Evolutionary conservation across 2,797 vertebrate genomes (phyloP), one percentile per base, ranked within the genome.

Genomic region (Gambelia wislizenii): DNA sequence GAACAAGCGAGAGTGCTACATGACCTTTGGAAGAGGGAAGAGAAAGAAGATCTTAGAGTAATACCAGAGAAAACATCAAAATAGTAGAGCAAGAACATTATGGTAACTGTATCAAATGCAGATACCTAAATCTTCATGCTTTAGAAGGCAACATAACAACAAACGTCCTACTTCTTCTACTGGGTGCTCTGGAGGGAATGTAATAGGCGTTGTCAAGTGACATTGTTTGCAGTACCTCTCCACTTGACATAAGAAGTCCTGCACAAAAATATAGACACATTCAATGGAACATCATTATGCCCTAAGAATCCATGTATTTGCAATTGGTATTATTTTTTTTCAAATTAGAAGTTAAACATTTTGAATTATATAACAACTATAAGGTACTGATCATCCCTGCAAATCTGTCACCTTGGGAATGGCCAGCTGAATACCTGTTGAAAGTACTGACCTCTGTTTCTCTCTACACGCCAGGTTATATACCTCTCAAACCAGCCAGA

Each of bases 171-270:
- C 99, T 96, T 99, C 99, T 96, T 99, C 99, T 95, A 99, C 99
- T 0, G 99, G 99, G 94, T 99, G 99, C 86, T 99, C 99, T 0
- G 97, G 98, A 49, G 99, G 99, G 94, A 99, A 99, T 3, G 98
- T 98, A 95, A 99, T 99, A 2, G 99, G 99, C 0, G 99, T 99
- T 85, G 99, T 99, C 95, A 99, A 97, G 93, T 99, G 98, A 95
- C 99, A 99, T 95, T 99, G 99, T 94, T 99, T 98, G 96, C 99
- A 99, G 91, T 98, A 99, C 86, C 98, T 98, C 95, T 99, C 99
- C 89, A 99, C 99, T 96, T 99, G 99, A 97, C 99, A 99, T 88
- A 99, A 92, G 92, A 99, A 99, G 92, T 99, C 99, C 99, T 99
- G 80, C 22, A 94, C 95, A 95, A 14, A 92, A 91, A 94, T 69